Evolutionary conservation across 2,797 vertebrate genomes (phyloP), one percentile per base, ranked within the genome.

Genomic region (Erethizon dorsatum): DNA sequence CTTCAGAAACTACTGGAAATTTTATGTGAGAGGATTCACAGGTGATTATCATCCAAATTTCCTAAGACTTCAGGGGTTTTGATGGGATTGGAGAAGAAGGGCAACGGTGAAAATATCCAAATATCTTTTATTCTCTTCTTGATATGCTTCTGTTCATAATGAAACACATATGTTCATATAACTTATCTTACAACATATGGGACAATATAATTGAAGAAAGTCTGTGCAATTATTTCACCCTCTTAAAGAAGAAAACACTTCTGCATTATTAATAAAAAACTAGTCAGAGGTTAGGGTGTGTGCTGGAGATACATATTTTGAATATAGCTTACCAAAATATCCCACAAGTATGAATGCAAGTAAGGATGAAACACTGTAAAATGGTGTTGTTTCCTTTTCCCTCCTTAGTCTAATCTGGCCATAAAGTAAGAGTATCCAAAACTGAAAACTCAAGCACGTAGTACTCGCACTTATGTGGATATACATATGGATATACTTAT

Each of bases 1-100:
- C 96, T 97, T 95, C 88, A 97, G 96, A 87, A 97, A 98, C 97
- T 97, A 95, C 97, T 98, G 97, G 97, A 98, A 96, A 97, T 97
- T 98, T 96, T 92, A 97, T 96, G 97, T 97, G 97, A 96, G 96
- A 98, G 98, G 95, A 97, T 97, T 98, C 97, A 92, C 97, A 98
- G 97, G 97, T 97, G 93, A 96, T 95, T 80, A 94, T 56, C 94
- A 79, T 97, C 97, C 98, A 98, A 98, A 96, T 96, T 97, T 94
- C 33, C 71, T 88, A 91, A 98, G 95, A 96, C 80, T 95, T 97
- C 71, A 88, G 88, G 92, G 97, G 86, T 88, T 97, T 95, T 88
- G 50, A 95, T 56, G 78, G 87, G 96, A 94, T 96, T 97, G 93
- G 79, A 88, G 91, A 94, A 95, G 77, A 96, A 91, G 78, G 79